Base-by-base conservation (phyloP, 2,113 vertebrate species). In the Benitochromis conjunctus region DNA sequence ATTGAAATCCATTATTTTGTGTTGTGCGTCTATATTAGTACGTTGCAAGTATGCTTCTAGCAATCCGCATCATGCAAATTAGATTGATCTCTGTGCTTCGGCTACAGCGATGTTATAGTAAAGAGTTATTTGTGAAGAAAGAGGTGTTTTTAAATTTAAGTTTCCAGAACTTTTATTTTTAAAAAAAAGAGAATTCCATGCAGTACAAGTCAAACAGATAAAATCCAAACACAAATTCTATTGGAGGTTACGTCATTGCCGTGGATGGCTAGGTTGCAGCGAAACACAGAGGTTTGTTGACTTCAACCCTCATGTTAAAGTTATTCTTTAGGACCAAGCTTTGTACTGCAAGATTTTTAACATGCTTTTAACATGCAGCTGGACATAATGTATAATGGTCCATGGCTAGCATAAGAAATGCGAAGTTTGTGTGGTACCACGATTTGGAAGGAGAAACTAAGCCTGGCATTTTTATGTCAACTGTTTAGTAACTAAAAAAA, bases 71-170 rank as follows among this genome's bases (percentile, higher is more conserved):
- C 76, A 86, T 88, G 88, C 88, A 85, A 77, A 78, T 90, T 91
- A 84, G 60, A 80, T 78, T 80, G 38, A 92, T 89, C 24, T 86
- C 60, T 87, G 81, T 80, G 38, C 81, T 91, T 87, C 38, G 80
- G 16, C 46, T 46, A 11, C 31, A 9, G 26, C 3, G 14, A 54
- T 58, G 21, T 54, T 41, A 53, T 5, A 29, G 6, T 2, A 7
- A 54, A 53, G 34, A 38, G 5, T 60, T 78, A 51, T 48, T 53
- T 46, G 24, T 83, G 4, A 60, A 31, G 14, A 43, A 60, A 54
- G 36, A 55, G 0, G 10, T 7, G 11, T 31, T 31, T 69, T 55
- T 9, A 46, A 46, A 14, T 60, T 1, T 11, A 56, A 29, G 18
- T 51, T 53, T 48, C 16, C 19, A 14, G 34, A 51, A 51, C 64